Evolutionary conservation across 2,797 vertebrate genomes (phyloP).

Genomic region (Percopsis omiscomaycus): DNA sequence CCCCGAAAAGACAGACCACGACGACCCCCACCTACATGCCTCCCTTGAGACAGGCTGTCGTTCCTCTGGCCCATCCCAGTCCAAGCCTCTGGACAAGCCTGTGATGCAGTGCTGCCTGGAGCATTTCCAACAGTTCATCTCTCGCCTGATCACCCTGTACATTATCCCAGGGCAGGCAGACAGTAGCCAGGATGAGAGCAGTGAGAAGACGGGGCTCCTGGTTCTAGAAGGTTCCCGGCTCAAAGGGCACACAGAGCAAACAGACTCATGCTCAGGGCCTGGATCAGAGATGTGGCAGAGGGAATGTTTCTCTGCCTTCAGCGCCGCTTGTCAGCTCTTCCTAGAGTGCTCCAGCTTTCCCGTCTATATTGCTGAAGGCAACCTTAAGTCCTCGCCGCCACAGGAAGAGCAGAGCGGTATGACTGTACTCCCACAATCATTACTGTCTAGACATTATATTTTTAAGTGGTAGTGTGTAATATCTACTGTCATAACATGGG

Average conservation of each 20-base stretch:
- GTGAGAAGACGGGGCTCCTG: slow-evolving; percentile 62
- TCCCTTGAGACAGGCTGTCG: slow-evolving; percentile 78
- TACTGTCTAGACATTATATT: background rate
- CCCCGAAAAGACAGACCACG: slow-evolving; percentile 78
- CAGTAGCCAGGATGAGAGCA: slow-evolving; percentile 60
- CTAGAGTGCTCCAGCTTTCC: slow-evolving; percentile 98
- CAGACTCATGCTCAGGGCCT: slow-evolving; percentile 24
- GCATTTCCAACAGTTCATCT: slow-evolving; percentile 94
- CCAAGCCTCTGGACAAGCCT: slow-evolving; percentile 86
- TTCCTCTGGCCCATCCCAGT: slow-evolving; percentile 64
- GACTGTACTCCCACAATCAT: slow-evolving; percentile 5
- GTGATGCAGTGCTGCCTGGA: slow-evolving; percentile 98
- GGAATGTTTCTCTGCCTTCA: slow-evolving; percentile 88
- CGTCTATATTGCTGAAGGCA: slow-evolving; percentile 96
- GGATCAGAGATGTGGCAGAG: slow-evolving; percentile 61
- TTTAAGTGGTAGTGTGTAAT: background rate
- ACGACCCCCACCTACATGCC: slow-evolving; percentile 64
- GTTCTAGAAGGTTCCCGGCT: slow-evolving; percentile 64
- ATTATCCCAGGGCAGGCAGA: slow-evolving; percentile 74
- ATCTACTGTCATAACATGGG: too few relatives aligned
- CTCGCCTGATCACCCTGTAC: slow-evolving; percentile 88
- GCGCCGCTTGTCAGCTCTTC: slow-evolving; percentile 95
- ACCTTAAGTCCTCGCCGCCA: slow-evolving; percentile 84
- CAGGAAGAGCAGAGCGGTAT: slow-evolving; percentile 76
- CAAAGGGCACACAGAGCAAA: slow-evolving; percentile 57